phyloP scores from a whole-genome alignment of 2,888 invertebrate species.

The Maniola hyperantus region DNA sequence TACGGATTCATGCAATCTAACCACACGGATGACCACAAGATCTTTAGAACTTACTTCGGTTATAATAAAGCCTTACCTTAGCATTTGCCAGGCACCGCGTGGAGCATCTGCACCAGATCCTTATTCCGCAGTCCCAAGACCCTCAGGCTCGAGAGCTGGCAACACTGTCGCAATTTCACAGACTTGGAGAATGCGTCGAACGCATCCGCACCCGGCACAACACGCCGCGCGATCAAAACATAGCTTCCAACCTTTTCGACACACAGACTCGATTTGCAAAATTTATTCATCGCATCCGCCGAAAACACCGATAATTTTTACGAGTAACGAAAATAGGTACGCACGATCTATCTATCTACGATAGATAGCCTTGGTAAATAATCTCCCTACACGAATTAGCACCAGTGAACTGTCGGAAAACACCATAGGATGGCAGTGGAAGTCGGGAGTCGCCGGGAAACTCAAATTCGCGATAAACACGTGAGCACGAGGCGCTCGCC shows the following conservation, averaged over 20 bases:
- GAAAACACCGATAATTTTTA: constrained; percentile 75
- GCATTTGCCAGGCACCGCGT: constrained; percentile 60
- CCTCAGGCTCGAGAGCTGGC: constrained; percentile 42
- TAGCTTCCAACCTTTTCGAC: constrained; percentile 77
- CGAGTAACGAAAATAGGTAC: constrained; percentile 67
- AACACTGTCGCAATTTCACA: constrained; percentile 60
- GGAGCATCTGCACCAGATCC: constrained; percentile 50
- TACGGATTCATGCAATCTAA: background rate
- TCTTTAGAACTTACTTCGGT: background rate
- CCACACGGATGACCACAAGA: background rate
- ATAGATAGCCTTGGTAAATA: constrained; percentile 50
- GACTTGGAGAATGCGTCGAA: constrained; percentile 57
- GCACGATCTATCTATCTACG: constrained; percentile 44
- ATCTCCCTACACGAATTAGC: constrained; percentile 66
- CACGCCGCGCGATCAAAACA: constrained; percentile 77
- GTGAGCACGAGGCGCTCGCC: constrained; percentile 86
- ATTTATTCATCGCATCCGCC: constrained; percentile 82
- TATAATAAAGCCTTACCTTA: constrained; percentile 58
- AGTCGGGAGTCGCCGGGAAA: constrained; percentile 71
- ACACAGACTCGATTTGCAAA: constrained; percentile 80
- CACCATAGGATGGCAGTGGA: constrained; percentile 67
- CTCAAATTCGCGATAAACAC: constrained; percentile 64
- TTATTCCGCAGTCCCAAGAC: constrained; percentile 48
- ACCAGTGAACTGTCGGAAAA: constrained; percentile 70
- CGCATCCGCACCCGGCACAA: constrained; percentile 72